Evolutionary conservation across 2,113 vertebrate genomes (phyloP).

Genomic region (Cryptomyrus ogoouensis): DNA sequence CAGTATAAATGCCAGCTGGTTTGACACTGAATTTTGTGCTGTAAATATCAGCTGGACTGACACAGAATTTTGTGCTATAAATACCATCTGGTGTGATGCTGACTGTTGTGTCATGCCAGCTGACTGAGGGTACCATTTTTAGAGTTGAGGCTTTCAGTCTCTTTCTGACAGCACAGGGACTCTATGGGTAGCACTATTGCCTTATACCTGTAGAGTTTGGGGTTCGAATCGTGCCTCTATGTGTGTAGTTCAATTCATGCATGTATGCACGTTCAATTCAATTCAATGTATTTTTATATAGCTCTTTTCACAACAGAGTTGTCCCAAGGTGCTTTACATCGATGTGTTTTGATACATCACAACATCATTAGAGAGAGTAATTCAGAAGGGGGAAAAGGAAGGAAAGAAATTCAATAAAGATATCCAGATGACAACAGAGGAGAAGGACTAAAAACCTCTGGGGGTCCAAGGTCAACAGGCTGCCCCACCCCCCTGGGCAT

Average conservation of each 20-base stretch:
- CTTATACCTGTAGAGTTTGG: neutral
- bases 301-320: too few species aligned
- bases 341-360: too few species aligned
- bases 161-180: neutral
- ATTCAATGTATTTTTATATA: too few species aligned
- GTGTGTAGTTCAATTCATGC: neutral
- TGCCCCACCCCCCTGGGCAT: too few species aligned
- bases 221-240: neutral
- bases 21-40: neutral
- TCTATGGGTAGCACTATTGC: neutral
- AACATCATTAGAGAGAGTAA: too few species aligned
- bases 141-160: neutral
- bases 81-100: neutral
- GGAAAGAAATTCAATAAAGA: too few species aligned
- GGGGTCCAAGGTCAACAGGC: too few species aligned
- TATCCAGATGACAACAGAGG: too few species aligned
- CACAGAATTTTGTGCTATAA: neutral
- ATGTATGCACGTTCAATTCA: too few species aligned
- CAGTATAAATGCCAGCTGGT: neutral
- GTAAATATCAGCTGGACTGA: neutral
- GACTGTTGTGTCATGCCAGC: neutral
- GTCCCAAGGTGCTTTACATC: too few species aligned
- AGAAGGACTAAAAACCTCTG: too few species aligned
- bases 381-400: too few species aligned
- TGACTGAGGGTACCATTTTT: neutral